Conservation (phyloP, 2,888 invertebrate species). For the Stenodera caucasica region DNA sequence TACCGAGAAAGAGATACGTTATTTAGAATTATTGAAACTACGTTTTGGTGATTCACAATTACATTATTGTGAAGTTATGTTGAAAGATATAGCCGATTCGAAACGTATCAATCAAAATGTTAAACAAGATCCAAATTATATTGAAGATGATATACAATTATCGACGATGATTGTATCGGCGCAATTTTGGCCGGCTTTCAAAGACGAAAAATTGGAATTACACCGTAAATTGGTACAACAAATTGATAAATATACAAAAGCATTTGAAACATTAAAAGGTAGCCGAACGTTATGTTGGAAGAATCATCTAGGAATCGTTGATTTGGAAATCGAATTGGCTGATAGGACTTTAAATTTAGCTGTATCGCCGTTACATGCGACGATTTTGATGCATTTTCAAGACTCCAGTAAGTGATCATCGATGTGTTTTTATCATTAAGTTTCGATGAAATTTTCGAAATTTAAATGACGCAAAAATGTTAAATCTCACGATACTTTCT, state of each 20-base stretch:
- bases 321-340: constrained; percentile 86
- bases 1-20: constrained; percentile 87
- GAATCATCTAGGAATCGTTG: constrained; percentile 88
- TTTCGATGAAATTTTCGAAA: too few relatives aligned
- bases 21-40: constrained; percentile 89
- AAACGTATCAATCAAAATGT: constrained; percentile 88
- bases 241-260: constrained; percentile 83
- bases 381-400: constrained; percentile 92
- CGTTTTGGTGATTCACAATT: constrained; percentile 95
- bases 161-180: constrained; percentile 93
- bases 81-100: constrained; percentile 96
- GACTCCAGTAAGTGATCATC: constrained; percentile 66
- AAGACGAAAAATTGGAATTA: constrained; percentile 88
- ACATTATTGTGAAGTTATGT: constrained; percentile 98
- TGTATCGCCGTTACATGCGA: constrained; percentile 91
- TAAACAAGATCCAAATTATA: constrained; percentile 70
- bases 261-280: constrained; percentile 87
- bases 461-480: too few relatives aligned
- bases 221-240: constrained; percentile 79
- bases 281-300: constrained; percentile 94
- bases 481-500: too few relatives aligned
- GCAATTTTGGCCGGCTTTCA: constrained; percentile 98
- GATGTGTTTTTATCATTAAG: too few relatives aligned
- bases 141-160: constrained; percentile 61
- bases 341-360: constrained; percentile 74